A percentile compares a stretch with the other conserved stretches of the same genome.
phyloP scores from a whole-genome alignment of 2,888 invertebrate species.

The Himalopsyche kuldschensis region DNA sequence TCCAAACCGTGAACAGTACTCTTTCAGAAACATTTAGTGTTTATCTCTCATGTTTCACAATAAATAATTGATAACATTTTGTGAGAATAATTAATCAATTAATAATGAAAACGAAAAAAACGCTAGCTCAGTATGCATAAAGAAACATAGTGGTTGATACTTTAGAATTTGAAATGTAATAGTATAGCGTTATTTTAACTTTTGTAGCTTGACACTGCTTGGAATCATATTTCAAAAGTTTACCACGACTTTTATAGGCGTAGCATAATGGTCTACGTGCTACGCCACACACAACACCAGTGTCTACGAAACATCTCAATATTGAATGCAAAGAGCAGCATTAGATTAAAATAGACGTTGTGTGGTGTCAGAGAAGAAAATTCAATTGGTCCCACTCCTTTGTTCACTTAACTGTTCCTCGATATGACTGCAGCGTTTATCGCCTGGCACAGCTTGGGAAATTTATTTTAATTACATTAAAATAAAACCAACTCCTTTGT shows the following conservation, averaged over 20 bases:
- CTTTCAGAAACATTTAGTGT: no score
- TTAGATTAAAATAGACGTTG: neutral
- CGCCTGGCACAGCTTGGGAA: neutral
- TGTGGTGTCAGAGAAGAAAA: neutral
- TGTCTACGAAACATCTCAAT: neutral
- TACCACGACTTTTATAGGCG: neutral
- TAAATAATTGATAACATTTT: no score
- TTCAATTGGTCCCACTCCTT: neutral
- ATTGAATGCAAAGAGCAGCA: neutral
- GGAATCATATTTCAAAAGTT: neutral
- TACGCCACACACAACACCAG: neutral
- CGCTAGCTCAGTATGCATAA: no score
- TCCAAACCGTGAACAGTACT: no score
- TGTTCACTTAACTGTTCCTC: neutral
- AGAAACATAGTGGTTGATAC: no score
- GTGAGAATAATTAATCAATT: no score
- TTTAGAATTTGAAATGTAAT: no score
- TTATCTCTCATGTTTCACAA: no score
- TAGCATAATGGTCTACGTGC: neutral
- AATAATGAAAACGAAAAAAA: no score
- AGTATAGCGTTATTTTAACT: no score
- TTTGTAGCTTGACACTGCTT: neutral
- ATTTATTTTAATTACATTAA: no score
- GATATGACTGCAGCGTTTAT: neutral
- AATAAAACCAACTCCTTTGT: no score